Base-by-base conservation (phyloP, 1,140 invertebrate species). In the Stenopsyche tienmushanensis region DNA sequence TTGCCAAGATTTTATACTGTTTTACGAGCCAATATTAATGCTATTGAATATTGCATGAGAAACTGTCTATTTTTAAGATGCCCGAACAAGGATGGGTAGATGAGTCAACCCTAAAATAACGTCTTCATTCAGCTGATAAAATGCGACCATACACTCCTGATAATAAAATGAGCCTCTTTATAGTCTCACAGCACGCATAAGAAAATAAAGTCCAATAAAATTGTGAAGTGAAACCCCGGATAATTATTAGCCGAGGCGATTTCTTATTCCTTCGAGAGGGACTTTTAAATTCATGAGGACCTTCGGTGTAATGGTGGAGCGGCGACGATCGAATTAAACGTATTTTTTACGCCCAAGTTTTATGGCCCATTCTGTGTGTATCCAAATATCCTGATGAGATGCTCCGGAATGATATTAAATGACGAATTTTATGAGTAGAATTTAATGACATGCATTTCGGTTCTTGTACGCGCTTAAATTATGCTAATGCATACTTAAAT, bases 301-400 rank as follows among this genome's bases (percentile, higher is more conserved):
- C 3, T 15, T 3, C 26, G 52, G 39, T 18, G 7, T 7, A 20
- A 20, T 60, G 39, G 18, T 23, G 49, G 25, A 52, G 25, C 20
- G 49, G 25, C 39, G 57, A 45, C 39, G 18, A 15, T 17, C 24
- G 21, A 18, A 47, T 15, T 45, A 47, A 62, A 58, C 3, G 25
- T 5, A 23, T 60, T 60, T 59, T 62, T 44, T 41, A 49, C 49
- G 8, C 15, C 24, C 58, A 24, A 62, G 49, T 62, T 62, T 62
- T 62, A 62, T 62, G 45, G 47, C 20, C 45, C 20, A 25, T 23
- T 25, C 18, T 7, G 20, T 54, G 20, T 9, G 34, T 42, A 23
- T 26, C 25, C 1, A 34, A 29, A 10, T 41, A 34, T 55, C 39
- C 34, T 42, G 54, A 42, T 17, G 21, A 21, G 54, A 54, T 29